These are phyloP conservation scores for Lagorchestes hirsutus DNA, from an alignment of 2,797 vertebrate species.

Conservation along the genomic window DNA sequence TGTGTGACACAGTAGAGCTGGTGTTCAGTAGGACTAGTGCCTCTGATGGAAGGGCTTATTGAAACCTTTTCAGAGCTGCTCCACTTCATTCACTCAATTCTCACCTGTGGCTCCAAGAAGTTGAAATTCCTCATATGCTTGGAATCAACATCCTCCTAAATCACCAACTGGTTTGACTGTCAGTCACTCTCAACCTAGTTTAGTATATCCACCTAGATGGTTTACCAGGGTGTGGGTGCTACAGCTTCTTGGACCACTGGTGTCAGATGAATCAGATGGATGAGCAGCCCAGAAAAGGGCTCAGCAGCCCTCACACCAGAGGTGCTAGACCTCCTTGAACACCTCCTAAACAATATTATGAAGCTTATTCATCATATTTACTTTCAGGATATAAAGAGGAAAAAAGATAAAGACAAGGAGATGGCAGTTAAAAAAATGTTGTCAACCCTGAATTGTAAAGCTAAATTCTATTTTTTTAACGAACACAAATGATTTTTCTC, in stretches of 20 bases:
- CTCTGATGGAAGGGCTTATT: not conserved
- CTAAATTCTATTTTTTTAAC: not conserved
- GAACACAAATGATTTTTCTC: not conserved
- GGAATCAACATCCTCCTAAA: not conserved
- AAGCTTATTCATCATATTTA: not conserved
- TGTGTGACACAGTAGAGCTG: not conserved
- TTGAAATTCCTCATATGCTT: not conserved
- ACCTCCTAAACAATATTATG: not conserved
- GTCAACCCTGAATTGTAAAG: not conserved
- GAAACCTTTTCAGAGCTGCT: not conserved
- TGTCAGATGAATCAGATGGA: not conserved
- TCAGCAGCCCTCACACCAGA: not conserved
- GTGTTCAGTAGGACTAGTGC: not conserved
- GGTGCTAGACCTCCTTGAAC: not conserved
- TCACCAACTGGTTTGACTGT: not conserved
- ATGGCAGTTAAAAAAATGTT: not conserved
- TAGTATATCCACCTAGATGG: not conserved
- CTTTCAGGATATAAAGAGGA: not conserved
- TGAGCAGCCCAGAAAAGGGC: not conserved
- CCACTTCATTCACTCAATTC: not conserved
- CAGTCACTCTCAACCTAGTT: not conserved
- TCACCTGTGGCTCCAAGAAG: not conserved
- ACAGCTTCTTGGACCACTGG: not conserved
- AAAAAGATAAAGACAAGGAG: not conserved
- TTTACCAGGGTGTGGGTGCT: not conserved